Evolutionary conservation across 2,888 invertebrate species (phyloP).

Genomic region (Drosophila sordidula): DNA sequence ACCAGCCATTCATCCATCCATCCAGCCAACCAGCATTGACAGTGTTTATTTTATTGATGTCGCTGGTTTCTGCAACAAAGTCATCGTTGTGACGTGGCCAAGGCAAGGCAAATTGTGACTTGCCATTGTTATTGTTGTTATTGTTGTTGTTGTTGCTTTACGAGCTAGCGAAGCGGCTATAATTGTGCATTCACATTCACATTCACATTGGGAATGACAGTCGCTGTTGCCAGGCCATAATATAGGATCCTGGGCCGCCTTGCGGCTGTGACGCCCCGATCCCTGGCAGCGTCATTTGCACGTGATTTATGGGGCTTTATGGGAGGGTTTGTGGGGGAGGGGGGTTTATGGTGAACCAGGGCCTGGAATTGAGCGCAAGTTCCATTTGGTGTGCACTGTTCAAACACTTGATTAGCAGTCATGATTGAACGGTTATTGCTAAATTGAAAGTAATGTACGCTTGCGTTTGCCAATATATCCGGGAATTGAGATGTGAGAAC

Average conservation of each 20-base stretch:
- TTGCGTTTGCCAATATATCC: constrained; percentile 11
- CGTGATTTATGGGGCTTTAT: constrained; percentile 73
- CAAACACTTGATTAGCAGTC: constrained; percentile 66
- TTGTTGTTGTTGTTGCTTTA: constrained; percentile 61
- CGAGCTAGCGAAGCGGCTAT: constrained; percentile 75
- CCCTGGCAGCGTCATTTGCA: constrained; percentile 72
- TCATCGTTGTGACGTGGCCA: constrained; percentile 49
- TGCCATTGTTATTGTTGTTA: constrained; percentile 10
- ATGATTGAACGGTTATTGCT: constrained; percentile 74
- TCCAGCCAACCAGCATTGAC: constrained; percentile 49
- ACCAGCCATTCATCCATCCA: constrained; percentile 19
- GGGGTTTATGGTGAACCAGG: constrained; percentile 1
- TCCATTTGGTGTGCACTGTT: constrained; percentile 51
- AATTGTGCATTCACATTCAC: constrained; percentile 79
- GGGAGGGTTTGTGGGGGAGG: neutral
- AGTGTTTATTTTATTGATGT: constrained; percentile 80
- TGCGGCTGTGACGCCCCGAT: constrained; percentile 21
- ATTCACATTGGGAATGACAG: constrained; percentile 48
- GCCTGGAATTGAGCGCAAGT: constrained; percentile 27
- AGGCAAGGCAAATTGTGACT: constrained; percentile 43
- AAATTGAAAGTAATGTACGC: constrained; percentile 38
- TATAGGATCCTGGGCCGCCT: constrained; percentile 38
- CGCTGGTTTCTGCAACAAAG: constrained; percentile 52
- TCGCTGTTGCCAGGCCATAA: constrained; percentile 40
- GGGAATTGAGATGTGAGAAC: neutral